Evolutionary conservation across 1,140 invertebrate genomes (phyloP), one percentile per base, ranked within the genome.

Genomic region (Neodiprion fabricii): DNA sequence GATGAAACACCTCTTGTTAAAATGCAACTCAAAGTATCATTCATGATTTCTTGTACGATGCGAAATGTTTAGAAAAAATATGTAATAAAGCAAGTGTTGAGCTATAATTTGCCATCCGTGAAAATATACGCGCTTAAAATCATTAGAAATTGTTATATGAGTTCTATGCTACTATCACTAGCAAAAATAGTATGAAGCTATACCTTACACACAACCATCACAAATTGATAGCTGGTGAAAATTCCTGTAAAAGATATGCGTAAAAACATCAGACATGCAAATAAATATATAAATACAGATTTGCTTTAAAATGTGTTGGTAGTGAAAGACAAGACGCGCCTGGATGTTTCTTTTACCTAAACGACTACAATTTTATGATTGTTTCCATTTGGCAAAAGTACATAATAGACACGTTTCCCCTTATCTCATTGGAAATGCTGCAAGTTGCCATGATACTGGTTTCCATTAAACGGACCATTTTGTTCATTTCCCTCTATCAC

Each of bases 391-490:
- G 87, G 86, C 81, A 89, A 82, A 73, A 89, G 86, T 80, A 89
- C 86, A 76, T 89, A 89, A 79, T 87, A 88, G 84, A 88, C 86
- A 83, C 85, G 86, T 83, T 86, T 87, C 71, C 81, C 87, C 82
- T 87, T 89, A 84, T 88, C 87, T 89, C 87, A 88, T 88, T 89
- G 87, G 81, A 85, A 87, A 23, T 87, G 85, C 73, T 85, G 78
- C n/a, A 86, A 79, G 76, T 88, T 85, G 72, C 81, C 83, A 72
- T 87, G 86, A 77, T 88, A 87, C 48, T 87, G 86, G 75, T 81
- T 84, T 73, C 80, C 82, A 14, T 65, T 71, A 11, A 85, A 85
- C 11, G 83, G 79, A 17, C 80, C 79, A 73, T 74, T 79, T 21
- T 82, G 76, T 21, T 87, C 83, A 28, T 77, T 79, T 40, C 83